Evolutionary conservation across 2,888 invertebrate species (phyloP), one percentile per base, ranked within the genome.

Genomic region (Nowickia ferox): DNA sequence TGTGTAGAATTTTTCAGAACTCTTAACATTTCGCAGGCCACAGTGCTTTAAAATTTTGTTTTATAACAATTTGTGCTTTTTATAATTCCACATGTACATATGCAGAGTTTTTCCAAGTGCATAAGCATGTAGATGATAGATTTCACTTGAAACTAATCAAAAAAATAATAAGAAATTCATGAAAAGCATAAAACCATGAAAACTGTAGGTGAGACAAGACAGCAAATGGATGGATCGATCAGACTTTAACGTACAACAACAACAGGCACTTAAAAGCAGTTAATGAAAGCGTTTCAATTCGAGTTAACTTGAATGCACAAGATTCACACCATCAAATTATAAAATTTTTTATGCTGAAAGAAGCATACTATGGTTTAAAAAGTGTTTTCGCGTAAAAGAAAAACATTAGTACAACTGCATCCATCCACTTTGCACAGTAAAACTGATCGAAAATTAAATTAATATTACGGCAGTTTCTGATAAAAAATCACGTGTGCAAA

Each of bases 211-310:
- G 79, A 79, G 61, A 53, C 51, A 55, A 30, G 61, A 53, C 51
- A 55, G 6, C 30, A 30, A 30, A 30, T 30, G 30, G 53, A 55
- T 75, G 68, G 57, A 51, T 68, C n/a, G 55, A 4, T 30, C 44
- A 55, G n/a, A 40, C n/a, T 11, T 22, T 38, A 68, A 68, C 13
- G 15, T 63, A 40, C 44, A 68, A 72, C 59, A 71, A 80, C 38
- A 63, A 11, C 51, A 63, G 30, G 53, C 51, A 65, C 15, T 66
- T 66, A 71, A 76, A 84, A 61, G 72, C 69, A 72, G 80, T 80
- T 80, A 84, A 84, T 76, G 75, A 84, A 84, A 84, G 75, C 59
- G 51, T 78, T 72, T 80, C 15, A 53, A 19, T 72, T 57, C 38
- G 11, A 59, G 8, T 68, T 22, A 68, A n/a, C 40, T 59, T 57